Evolutionary conservation across 2,797 vertebrate genomes (phyloP).

Genomic region (Anolis apletophallus): DNA sequence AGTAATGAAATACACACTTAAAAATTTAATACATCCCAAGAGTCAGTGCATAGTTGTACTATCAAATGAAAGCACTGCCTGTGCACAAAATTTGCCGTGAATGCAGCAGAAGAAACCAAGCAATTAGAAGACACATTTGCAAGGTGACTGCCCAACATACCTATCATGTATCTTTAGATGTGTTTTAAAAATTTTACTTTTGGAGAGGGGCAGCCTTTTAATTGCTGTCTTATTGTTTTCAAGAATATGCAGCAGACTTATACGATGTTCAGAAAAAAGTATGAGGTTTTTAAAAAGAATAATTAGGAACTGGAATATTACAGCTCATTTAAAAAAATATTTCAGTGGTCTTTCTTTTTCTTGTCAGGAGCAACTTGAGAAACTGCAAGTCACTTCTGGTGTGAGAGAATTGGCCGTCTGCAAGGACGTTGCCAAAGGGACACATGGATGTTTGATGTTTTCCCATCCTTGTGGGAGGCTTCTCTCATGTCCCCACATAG

Average conservation of each 20-base stretch:
- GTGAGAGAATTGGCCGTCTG: too few relatives aligned
- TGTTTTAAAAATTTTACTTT: conserved; percentile 15
- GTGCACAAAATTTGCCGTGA: conserved; percentile 35
- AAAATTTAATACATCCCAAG: conserved; percentile 53
- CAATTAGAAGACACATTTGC: conserved; percentile 6
- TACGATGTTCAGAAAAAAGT: background rate
- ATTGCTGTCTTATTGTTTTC: background rate
- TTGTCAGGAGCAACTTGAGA: too few relatives aligned
- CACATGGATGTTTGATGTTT: too few relatives aligned
- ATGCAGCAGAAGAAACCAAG: conserved; percentile 24
- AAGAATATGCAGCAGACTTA: background rate
- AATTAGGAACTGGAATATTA: background rate
- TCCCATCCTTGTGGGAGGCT: too few relatives aligned
- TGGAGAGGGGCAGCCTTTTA: background rate
- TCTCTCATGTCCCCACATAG: too few relatives aligned
- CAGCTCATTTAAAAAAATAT: background rate
- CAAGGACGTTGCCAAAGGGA: too few relatives aligned
- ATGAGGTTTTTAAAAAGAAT: background rate
- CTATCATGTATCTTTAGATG: conserved; percentile 25
- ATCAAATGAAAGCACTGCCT: conserved; percentile 37
- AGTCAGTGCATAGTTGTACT: conserved; percentile 40
- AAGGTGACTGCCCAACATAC: conserved; percentile 11
- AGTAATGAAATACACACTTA: conserved; percentile 59
- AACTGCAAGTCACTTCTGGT: too few relatives aligned
- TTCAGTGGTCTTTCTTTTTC: too few relatives aligned